Evolutionary conservation across 2,888 invertebrate species (phyloP).

Genomic region (Amphipyra berbera): DNA sequence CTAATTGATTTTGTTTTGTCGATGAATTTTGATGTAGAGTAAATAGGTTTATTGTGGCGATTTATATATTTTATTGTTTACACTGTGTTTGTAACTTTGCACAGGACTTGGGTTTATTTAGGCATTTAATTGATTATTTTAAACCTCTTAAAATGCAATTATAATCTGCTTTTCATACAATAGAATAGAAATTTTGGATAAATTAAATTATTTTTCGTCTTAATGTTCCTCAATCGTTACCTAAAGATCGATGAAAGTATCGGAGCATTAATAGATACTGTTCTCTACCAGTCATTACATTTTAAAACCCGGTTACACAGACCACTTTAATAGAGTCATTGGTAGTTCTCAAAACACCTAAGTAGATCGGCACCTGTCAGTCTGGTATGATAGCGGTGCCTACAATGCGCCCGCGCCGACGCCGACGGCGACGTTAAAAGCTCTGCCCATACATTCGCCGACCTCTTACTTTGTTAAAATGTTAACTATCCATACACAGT

Average conservation of each 20-base stretch:
- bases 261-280: slow-evolving; percentile 22
- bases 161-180: background rate
- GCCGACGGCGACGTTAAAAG: slow-evolving; percentile 60
- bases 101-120: too few relatives aligned
- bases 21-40: slow-evolving; percentile 20
- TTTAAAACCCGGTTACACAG: slow-evolving; percentile 41
- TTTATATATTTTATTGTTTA: background rate
- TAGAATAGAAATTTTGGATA: background rate
- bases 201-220: background rate
- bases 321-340: slow-evolving; percentile 52
- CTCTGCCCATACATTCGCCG: slow-evolving; percentile 53
- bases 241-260: slow-evolving; percentile 23
- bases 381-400: slow-evolving; percentile 52
- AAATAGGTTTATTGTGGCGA: background rate
- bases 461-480: slow-evolving; percentile 52
- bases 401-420: slow-evolving; percentile 43
- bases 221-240: slow-evolving; percentile 2
- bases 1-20: slow-evolving; percentile 46
- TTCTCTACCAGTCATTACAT: slow-evolving; percentile 29
- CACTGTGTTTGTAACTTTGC: too few relatives aligned
- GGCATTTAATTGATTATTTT: too few relatives aligned
- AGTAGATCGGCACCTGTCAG: slow-evolving; percentile 63
- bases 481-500: slow-evolving; percentile 56
- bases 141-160: too few relatives aligned
- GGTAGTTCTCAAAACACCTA: slow-evolving; percentile 52